Evolutionary conservation across 1,140 invertebrate genomes (phyloP).

Genomic region (Holotrichia oblita): DNA sequence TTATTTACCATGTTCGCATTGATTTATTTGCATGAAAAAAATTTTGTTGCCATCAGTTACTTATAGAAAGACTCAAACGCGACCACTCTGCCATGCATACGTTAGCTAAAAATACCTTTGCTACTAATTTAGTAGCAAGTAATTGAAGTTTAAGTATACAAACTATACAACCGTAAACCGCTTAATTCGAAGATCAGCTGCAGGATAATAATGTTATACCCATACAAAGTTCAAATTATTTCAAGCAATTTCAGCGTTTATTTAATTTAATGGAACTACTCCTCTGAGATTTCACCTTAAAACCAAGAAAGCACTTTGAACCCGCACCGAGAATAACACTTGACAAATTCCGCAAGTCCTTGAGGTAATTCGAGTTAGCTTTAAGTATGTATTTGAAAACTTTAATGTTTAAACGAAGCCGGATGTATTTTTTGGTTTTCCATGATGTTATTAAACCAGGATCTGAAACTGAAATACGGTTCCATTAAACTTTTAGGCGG

Average conservation of each 20-base stretch:
- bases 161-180: too few species aligned
- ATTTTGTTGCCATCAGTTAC: too few species aligned
- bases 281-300: constrained; percentile 32
- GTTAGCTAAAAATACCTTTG: too few species aligned
- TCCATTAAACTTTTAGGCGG: not conserved
- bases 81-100: too few species aligned
- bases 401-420: not conserved
- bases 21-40: too few species aligned
- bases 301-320: constrained; percentile 28
- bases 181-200: too few species aligned
- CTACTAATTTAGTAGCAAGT: too few species aligned
- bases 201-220: too few species aligned
- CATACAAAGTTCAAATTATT: constrained; percentile 23
- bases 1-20: too few species aligned
- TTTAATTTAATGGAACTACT: constrained; percentile 14
- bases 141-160: too few species aligned
- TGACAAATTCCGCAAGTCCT: constrained; percentile 18
- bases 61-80: too few species aligned
- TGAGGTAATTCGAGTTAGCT: constrained; percentile 12
- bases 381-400: constrained; percentile 21
- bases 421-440: not conserved
- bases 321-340: constrained; percentile 14
- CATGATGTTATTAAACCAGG: not conserved
- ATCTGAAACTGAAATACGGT: not conserved
- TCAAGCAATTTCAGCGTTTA: constrained; percentile 5